phyloP scores from a whole-genome alignment of 2,797 vertebrate genomes.

The Sebastes paucispinis region DNA sequence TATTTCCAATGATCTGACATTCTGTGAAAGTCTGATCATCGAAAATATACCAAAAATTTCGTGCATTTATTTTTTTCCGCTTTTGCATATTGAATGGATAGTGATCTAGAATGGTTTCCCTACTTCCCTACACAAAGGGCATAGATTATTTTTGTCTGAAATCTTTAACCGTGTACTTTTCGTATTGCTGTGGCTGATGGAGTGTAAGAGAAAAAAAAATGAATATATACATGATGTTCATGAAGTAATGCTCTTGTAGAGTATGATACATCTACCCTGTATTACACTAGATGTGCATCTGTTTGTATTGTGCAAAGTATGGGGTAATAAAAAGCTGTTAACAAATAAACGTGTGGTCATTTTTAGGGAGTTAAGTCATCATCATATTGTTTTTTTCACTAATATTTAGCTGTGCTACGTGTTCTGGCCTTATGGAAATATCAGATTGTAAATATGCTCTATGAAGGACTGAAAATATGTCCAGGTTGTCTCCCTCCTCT shows the following conservation, averaged over 20 bases:
- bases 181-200: slow-evolving; percentile 44
- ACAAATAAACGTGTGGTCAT: background rate
- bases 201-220: slow-evolving; percentile 29
- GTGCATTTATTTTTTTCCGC: slow-evolving; percentile 19
- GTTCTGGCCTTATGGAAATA: background rate
- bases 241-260: slow-evolving; percentile 77
- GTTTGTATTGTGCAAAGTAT: slow-evolving; percentile 68
- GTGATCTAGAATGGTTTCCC: slow-evolving; percentile 25
- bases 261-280: slow-evolving; percentile 65
- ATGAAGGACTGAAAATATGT: background rate
- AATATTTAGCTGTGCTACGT: background rate
- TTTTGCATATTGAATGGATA: slow-evolving; percentile 35
- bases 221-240: slow-evolving; percentile 67
- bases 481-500: background rate
- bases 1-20: slow-evolving; percentile 28
- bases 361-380: background rate
- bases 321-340: slow-evolving; percentile 66
- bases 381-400: background rate
- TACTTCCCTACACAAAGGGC: slow-evolving; percentile 25
- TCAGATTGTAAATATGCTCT: background rate
- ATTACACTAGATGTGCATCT: slow-evolving; percentile 64
- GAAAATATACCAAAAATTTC: slow-evolving; percentile 1
- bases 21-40: slow-evolving; percentile 37
- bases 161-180: slow-evolving; percentile 58
- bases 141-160: slow-evolving; percentile 65